Conservation (phyloP, 2,113 vertebrate species). For the Ochotona curzoniae region DNA sequence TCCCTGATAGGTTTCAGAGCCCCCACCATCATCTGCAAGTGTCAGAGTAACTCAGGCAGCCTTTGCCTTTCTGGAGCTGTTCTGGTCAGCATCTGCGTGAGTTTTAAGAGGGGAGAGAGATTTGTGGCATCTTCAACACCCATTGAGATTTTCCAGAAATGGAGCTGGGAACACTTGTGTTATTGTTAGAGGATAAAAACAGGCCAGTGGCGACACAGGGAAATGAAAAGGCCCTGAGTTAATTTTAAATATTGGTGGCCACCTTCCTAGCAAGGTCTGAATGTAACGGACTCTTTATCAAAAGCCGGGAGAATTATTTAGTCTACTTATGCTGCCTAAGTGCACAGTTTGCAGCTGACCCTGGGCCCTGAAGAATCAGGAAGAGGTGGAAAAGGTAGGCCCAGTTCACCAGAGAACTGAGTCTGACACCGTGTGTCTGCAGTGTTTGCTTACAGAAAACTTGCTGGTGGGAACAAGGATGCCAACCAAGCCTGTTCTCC, state of each 20-base stretch:
- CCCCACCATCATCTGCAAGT: background rate
- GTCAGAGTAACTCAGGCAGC: background rate
- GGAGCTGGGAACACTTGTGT: conserved; percentile 62
- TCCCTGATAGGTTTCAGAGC: background rate
- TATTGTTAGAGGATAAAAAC: conserved; percentile 59
- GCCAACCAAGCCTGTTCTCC: background rate
- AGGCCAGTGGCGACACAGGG: background rate
- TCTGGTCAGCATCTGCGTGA: conserved; percentile 74
- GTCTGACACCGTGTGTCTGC: background rate
- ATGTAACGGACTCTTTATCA: background rate
- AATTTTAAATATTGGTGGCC: background rate
- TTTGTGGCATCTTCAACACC: conserved; percentile 61
- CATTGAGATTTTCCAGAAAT: conserved; percentile 78
- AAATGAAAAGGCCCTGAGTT: conserved; percentile 8
- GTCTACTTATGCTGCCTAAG: background rate
- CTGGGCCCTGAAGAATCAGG: background rate
- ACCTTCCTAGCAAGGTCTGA: background rate
- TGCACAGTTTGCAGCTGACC: background rate
- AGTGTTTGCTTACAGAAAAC: background rate
- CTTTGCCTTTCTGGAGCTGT: background rate
- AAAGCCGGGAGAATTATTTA: background rate
- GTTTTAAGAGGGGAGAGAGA: conserved; percentile 79
- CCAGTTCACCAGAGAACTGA: background rate
- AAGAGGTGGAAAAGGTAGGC: background rate
- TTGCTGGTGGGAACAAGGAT: background rate